Evolutionary conservation across 1,140 invertebrate species (phyloP).

Genomic region (Lepidurus packardi): DNA sequence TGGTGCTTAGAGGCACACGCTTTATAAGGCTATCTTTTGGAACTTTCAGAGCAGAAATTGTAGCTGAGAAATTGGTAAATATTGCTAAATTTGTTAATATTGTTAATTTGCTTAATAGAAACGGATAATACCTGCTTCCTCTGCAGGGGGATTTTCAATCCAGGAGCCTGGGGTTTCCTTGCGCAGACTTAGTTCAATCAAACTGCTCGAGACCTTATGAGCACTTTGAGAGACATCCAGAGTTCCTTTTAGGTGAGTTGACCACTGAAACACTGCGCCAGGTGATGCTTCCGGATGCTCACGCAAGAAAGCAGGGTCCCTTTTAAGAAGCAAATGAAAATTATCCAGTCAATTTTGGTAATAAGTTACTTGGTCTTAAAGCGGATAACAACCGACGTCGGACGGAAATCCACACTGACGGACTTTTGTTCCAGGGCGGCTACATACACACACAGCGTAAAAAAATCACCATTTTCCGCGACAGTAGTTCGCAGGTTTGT

Average conservation of each 20-base stretch:
- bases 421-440: neutral
- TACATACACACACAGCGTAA: neutral
- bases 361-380: conserved; percentile 4
- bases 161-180: neutral
- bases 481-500: neutral
- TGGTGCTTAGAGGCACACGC: neutral
- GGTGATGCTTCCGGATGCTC: neutral
- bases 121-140: neutral
- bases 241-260: neutral
- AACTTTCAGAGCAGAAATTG: neutral
- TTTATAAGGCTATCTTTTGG: neutral
- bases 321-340: neutral
- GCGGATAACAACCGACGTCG: neutral
- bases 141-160: neutral
- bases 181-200: neutral
- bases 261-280: conserved; percentile 3
- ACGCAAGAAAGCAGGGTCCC: neutral
- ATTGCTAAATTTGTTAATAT: too few species aligned
- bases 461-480: neutral
- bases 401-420: neutral
- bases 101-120: too few species aligned
- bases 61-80: too few species aligned
- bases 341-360: neutral
- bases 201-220: neutral
- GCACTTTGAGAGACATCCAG: neutral